Evolutionary conservation across 2,888 invertebrate genomes (phyloP).

Genomic region (Phoronis australis): DNA sequence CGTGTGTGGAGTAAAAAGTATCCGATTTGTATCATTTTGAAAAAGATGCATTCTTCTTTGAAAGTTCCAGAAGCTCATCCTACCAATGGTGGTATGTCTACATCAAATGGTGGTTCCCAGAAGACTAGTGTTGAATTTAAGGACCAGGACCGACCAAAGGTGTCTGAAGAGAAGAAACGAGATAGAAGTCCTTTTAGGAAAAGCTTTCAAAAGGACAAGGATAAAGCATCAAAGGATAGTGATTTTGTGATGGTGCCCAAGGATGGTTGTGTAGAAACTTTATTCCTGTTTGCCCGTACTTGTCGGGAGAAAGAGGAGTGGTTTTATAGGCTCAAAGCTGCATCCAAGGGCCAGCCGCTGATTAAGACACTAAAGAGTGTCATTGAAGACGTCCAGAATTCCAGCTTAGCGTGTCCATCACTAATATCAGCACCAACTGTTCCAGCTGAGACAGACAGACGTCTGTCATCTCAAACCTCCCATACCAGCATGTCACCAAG

Average conservation of each 20-base stretch:
- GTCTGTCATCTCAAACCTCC: no score
- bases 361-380: not conserved
- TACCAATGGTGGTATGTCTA: no score
- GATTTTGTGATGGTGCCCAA: constrained; percentile 34
- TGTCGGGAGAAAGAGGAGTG: constrained; percentile 87
- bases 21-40: constrained; percentile 70
- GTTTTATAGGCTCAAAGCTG: constrained; percentile 58
- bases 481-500: no score
- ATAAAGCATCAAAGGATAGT: constrained; percentile 1
- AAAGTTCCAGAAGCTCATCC: no score
- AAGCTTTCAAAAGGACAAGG: not conserved
- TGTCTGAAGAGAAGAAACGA: no score
- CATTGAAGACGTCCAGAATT: no score
- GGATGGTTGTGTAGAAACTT: constrained; percentile 28
- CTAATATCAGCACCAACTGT: no score
- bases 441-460: no score
- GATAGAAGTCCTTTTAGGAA: no score
- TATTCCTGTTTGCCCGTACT: constrained; percentile 72
- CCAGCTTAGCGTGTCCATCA: no score
- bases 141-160: not conserved
- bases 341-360: constrained; percentile 33
- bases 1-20: constrained; percentile 89
- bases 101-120: no score
- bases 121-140: no score
- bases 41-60: constrained; percentile 33